These are phyloP conservation scores for Brienomyrus brachyistius DNA, from an alignment of 2,113 vertebrate species.

Conservation along the genomic window DNA sequence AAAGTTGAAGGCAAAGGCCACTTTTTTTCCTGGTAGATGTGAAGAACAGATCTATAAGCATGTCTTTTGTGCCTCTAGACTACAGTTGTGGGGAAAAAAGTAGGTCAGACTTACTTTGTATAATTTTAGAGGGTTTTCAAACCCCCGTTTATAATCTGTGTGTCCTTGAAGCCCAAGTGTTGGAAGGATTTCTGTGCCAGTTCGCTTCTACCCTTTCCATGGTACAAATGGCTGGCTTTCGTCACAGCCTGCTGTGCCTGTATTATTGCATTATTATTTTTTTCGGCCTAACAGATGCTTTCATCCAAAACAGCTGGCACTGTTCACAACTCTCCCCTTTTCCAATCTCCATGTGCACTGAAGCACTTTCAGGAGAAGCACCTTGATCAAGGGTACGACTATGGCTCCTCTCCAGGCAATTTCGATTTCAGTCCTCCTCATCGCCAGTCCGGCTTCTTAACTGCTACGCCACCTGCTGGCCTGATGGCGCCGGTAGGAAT, in stretches of 20 bases:
- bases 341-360: background rate
- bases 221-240: background rate
- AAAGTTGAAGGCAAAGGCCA: background rate
- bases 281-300: background rate
- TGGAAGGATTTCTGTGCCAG: background rate
- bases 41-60: background rate
- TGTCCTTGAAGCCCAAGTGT: constrained; percentile 6
- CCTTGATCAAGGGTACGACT: background rate
- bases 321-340: background rate
- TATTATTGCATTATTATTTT: constrained; percentile 1
- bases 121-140: background rate
- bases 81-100: background rate
- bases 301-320: constrained; percentile 1
- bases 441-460: background rate
- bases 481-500: background rate
- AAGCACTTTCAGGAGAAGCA: background rate
- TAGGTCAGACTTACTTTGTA: background rate
- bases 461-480: background rate
- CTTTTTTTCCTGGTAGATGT: background rate
- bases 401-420: background rate
- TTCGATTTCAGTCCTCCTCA: background rate
- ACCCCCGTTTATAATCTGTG: background rate
- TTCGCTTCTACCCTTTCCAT: background rate
- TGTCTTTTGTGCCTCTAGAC: background rate
- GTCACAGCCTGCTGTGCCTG: background rate